Evolutionary conservation across 2,888 invertebrate genomes (phyloP).

Genomic region (Oscheius sp.): DNA sequence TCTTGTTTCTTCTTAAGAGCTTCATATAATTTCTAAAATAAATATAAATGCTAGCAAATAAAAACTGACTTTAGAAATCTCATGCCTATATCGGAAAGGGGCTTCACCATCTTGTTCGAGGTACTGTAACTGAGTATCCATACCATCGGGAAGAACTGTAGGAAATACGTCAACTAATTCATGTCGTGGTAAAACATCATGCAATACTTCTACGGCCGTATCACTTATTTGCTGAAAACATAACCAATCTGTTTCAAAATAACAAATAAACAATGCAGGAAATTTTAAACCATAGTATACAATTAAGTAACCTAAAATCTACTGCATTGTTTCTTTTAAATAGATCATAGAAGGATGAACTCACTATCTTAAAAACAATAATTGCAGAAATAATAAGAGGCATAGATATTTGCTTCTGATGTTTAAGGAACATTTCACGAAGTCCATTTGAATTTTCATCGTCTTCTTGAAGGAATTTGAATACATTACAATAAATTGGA

Average conservation of each 20-base stretch:
- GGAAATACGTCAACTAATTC: conserved; percentile 57
- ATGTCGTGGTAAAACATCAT: conserved; percentile 55
- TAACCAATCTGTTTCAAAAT: neutral
- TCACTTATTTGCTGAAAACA: conserved; percentile 36
- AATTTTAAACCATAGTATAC: too few species aligned
- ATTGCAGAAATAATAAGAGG: conserved; percentile 42
- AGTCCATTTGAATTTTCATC: conserved; percentile 18
- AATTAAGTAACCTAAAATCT: too few species aligned
- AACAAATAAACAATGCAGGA: neutral
- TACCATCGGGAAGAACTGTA: conserved; percentile 40
- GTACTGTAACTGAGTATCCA: conserved; percentile 45
- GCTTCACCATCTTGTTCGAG: conserved; percentile 55
- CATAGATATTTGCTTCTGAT: conserved; percentile 37
- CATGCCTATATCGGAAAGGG: conserved; percentile 52
- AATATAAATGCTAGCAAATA: conserved; percentile 2
- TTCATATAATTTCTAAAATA: conserved; percentile 16
- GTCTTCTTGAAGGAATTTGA: conserved; percentile 8
- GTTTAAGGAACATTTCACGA: conserved; percentile 22
- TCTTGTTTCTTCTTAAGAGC: conserved; percentile 14
- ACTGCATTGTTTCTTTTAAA: too few species aligned
- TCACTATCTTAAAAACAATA: conserved; percentile 34
- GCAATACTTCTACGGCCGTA: conserved; percentile 40
- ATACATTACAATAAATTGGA: conserved; percentile 35
- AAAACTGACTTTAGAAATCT: conserved; percentile 29
- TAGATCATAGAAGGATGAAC: neutral